Percentiles rank a stretch among this genome's conserved stretches.
These are phyloP conservation scores for Beris morrisii DNA, from an alignment of 2,888 invertebrate genomes.

Conservation along the genomic window DNA sequence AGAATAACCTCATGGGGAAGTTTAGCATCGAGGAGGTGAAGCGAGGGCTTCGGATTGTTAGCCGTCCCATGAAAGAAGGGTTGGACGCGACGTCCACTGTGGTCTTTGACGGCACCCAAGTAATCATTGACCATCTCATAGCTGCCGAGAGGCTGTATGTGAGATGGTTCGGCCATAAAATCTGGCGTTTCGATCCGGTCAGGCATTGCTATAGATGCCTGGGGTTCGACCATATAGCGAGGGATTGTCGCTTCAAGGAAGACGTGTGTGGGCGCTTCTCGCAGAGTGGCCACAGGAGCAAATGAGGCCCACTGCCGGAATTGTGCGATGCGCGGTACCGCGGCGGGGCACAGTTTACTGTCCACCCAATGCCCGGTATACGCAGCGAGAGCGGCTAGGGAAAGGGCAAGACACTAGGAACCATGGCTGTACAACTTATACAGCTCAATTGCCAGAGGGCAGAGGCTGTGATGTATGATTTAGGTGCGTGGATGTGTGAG, in stretches of 20 bases:
- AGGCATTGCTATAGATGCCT: slow-evolving; percentile 2
- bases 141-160: slow-evolving; percentile 4
- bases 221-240: slow-evolving; percentile 8
- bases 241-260: background rate
- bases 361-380: slow-evolving; percentile 8
- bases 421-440: too few relatives aligned
- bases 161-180: slow-evolving; percentile 1
- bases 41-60: slow-evolving; percentile 1
- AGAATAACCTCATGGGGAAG: too few relatives aligned
- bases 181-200: background rate
- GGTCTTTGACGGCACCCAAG: background rate
- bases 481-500: too few relatives aligned
- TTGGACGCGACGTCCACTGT: background rate
- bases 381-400: too few relatives aligned
- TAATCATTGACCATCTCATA: background rate
- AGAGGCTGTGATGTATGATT: too few relatives aligned
- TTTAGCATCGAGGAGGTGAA: too few relatives aligned
- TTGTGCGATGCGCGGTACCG: background rate
- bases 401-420: too few relatives aligned
- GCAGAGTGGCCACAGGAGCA: background rate
- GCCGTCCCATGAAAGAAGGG: background rate
- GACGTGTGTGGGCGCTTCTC: background rate
- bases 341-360: background rate
- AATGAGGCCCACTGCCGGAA: slow-evolving; percentile 6
- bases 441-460: too few relatives aligned